Base-by-base conservation (phyloP, 2,888 invertebrate species). In the Metellina segmentata region DNA sequence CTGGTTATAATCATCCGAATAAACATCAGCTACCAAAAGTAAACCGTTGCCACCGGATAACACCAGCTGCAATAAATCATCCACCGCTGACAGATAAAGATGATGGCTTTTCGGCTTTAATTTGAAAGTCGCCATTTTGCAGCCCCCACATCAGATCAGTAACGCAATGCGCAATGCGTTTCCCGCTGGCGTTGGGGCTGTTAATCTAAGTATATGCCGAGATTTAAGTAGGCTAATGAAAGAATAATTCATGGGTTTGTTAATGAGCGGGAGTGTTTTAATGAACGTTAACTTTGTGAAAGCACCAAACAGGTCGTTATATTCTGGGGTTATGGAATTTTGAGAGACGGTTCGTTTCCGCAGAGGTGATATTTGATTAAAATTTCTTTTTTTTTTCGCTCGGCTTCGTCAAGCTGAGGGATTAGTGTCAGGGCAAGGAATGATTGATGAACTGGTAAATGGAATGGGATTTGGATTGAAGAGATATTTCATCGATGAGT, bases 171-270 rank as follows among this genome's bases (percentile, higher is more conserved):
- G 8, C 7, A n/a, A 49, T 51, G 13, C 9, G 77, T n/a, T 49
- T 78, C 77, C 0, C 19, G 51, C 19, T 8, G 8, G 48, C 11
- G 16, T n/a, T 78, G n/a, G 53, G 51, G 78, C n/a, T 19, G 9
- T 53, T 78, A 78, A 53, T n/a, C 52, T 52, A 78, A 5, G 69
- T 69, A 69, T 48, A 48, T 1, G 9, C 11, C 16, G 7, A 70
- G 81, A 70, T 70, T 70, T 34, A 85, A 85, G 52, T 52, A 53
- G 83, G 74, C 52, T 74, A 85, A 85, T 75, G 83, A 74, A 74
- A 72, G 53, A 85, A 85, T 85, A 85, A 85, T 72, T 83, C 52
- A 72, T 53, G 51, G 53, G 20, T 53, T 20, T 13, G 53, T 8
- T 85, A 85, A 85, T 85, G 83, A 85, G 53, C 2, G 52, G 16